phyloP scores from a whole-genome alignment of 2,888 invertebrate genomes.

The Ctena decussata region DNA sequence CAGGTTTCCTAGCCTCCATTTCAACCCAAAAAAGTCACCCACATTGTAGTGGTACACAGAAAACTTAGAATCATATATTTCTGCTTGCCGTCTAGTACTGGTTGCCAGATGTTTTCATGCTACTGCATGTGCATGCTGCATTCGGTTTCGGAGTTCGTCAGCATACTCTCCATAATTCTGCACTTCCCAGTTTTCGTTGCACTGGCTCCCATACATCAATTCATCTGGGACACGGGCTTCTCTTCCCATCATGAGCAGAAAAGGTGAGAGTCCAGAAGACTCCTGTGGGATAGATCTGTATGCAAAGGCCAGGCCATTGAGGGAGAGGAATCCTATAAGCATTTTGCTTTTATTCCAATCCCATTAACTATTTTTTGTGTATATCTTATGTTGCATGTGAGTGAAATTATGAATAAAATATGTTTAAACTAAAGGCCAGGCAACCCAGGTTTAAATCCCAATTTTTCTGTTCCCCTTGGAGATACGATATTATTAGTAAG shows the following conservation, averaged over 20 bases:
- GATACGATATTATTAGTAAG: neutral
- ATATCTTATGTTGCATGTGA: too few relatives aligned
- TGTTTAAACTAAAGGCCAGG: too few relatives aligned
- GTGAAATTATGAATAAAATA: too few relatives aligned
- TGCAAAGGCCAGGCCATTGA: too few relatives aligned
- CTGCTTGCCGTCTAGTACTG: neutral
- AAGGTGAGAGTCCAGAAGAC: slow-evolving; percentile 35
- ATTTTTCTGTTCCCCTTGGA: slow-evolving; percentile 24
- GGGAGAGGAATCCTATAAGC: too few relatives aligned
- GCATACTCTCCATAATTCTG: neutral
- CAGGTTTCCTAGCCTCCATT: neutral
- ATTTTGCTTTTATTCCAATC: too few relatives aligned
- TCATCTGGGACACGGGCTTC: slow-evolving; percentile 31
- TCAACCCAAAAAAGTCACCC: neutral
- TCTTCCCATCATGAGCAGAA: slow-evolving; percentile 40
- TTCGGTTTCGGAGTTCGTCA: neutral
- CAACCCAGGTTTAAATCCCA: slow-evolving; percentile 25
- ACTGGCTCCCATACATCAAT: neutral
- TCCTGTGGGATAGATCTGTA: slow-evolving; percentile 32
- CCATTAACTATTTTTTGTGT: too few relatives aligned
- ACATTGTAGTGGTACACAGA: neutral
- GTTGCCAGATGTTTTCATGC: neutral
- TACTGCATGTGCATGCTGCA: neutral
- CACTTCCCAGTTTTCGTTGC: neutral
- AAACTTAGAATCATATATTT: neutral